phyloP scores from a whole-genome alignment of 1,140 invertebrate genomes.

The Neotoxoptera formosana region DNA sequence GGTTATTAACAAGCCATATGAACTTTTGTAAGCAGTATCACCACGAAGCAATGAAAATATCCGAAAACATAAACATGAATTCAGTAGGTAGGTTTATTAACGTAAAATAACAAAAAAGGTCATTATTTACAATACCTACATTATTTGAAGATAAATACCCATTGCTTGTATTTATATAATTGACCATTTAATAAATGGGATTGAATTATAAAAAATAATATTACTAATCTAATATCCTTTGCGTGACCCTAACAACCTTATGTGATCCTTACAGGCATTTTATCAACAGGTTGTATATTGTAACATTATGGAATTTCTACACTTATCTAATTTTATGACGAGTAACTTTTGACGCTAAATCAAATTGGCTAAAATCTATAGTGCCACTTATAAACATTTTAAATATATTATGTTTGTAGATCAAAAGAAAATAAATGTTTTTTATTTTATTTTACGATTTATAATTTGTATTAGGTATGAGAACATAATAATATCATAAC shows the following conservation, averaged over 20 bases:
- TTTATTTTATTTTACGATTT: too few relatives aligned
- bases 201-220: constrained; percentile 11
- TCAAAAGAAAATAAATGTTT: background rate
- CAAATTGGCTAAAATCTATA: background rate
- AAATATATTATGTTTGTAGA: background rate
- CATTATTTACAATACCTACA: background rate
- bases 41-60: background rate
- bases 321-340: background rate
- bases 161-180: background rate
- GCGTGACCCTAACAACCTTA: background rate
- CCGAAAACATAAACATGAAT: background rate
- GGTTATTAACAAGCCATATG: background rate
- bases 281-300: background rate
- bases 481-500: too few relatives aligned
- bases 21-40: too few relatives aligned
- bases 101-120: background rate
- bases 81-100: background rate
- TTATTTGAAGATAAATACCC: background rate
- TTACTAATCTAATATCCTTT: background rate
- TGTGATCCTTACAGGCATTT: background rate
- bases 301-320: background rate
- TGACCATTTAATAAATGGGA: background rate
- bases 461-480: too few relatives aligned
- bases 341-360: background rate
- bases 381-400: background rate